A percentile compares a stretch with the other conserved stretches of the same genome.
These are phyloP conservation scores for Eristalis intricaria DNA, from an alignment of 2,888 invertebrate genomes.

Conservation along the genomic window DNA sequence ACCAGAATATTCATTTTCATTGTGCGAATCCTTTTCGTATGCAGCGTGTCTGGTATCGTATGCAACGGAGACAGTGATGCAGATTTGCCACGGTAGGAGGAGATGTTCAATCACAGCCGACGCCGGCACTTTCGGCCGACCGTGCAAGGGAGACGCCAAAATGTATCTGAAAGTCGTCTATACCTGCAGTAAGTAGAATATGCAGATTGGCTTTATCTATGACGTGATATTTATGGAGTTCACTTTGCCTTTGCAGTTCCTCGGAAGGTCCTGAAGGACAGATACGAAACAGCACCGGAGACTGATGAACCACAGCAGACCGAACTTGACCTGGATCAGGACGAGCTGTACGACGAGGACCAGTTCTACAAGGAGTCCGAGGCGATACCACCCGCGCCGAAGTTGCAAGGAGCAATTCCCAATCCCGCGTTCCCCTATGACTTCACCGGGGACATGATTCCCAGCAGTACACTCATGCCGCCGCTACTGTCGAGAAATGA, in stretches of 20 bases:
- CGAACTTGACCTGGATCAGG: conserved; percentile 82
- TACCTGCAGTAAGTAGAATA: conserved; percentile 88
- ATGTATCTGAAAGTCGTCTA: conserved; percentile 94
- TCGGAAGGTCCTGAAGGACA: conserved; percentile 90
- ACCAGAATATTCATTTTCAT: conserved; percentile 38
- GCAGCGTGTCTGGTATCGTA: conserved; percentile 93
- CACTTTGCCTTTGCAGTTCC: conserved; percentile 85
- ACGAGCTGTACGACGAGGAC: conserved; percentile 83
- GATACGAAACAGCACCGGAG: conserved; percentile 90
- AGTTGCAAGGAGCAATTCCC: conserved; percentile 79
- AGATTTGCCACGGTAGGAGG: conserved; percentile 91
- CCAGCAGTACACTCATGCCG: conserved; percentile 77
- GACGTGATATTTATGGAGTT: not conserved
- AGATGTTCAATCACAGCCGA: conserved; percentile 90
- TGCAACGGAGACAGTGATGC: conserved; percentile 95
- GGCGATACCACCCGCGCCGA: conserved; percentile 83
- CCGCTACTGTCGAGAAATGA: conserved; percentile 78
- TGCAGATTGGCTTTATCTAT: not conserved
- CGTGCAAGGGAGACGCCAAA: conserved; percentile 89
- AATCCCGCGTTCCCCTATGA: conserved; percentile 77
- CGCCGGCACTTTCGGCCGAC: conserved; percentile 90
- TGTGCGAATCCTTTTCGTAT: conserved; percentile 35
- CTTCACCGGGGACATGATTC: conserved; percentile 75
- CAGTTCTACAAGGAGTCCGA: conserved; percentile 83
- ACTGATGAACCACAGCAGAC: conserved; percentile 87